Evolutionary conservation across 2,888 invertebrate species (phyloP), one percentile per base, ranked within the genome.

Genomic region (Timema cristinae): DNA sequence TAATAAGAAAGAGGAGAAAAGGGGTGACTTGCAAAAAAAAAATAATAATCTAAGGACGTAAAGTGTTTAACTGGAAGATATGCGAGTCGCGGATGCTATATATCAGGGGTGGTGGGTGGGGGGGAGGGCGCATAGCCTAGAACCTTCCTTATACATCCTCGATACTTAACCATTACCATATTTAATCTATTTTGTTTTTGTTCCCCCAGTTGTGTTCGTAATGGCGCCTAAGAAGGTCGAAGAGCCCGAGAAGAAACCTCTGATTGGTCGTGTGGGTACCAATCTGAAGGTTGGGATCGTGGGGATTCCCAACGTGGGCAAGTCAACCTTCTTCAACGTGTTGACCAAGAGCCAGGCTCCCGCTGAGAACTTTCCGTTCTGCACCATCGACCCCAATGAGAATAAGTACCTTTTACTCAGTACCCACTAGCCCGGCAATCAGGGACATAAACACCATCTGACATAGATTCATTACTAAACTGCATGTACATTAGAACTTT

Each of bases 311-410:
- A 99, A 99, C 86, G 98, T 99, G 75, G 99, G 98, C 74, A 99
- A 99, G 84, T 98, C 98, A 9, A 98, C 99, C 69, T 98, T 99
- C 85, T 99, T 99, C 88, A 99, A 99, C 84, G 97, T 98, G 48
- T 85, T 99, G 76, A 99, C 99, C 50, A 97, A 98, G 83, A 97
- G 97, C 82, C 92, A 94, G 80, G 98, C 96, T 7, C 92, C 97
- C 71, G 99, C 99, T 69, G 99, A 98, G 82, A 99, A 99, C 83
- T 99, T 98, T 82, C 98, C 99, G 0, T 99, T 99, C 87, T 99
- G 99, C 86, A 99, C 99, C 83, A 99, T 99, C 82, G 98, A 99
- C 85, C 99, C 99, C 67, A 98, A 98, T 94, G 98, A 99, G 90
- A 98, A 95, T 97, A 94, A 96, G 96, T 95, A 91, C 90, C 76